These are phyloP conservation scores for Gymnogyps californianus DNA, from an alignment of 2,113 vertebrate species.

Conservation along the genomic window DNA sequence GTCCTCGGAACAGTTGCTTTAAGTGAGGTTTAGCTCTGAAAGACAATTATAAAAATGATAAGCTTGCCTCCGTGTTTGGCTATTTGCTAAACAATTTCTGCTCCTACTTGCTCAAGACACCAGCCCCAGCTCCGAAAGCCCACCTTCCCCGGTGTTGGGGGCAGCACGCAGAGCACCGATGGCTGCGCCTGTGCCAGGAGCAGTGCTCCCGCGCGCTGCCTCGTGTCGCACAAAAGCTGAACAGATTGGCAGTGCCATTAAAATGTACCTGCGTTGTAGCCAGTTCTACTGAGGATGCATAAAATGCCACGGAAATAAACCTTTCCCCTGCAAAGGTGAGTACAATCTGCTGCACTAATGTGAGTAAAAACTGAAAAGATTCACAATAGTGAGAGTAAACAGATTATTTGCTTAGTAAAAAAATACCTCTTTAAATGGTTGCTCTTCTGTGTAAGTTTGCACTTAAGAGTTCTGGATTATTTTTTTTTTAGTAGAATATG, in stretches of 20 bases:
- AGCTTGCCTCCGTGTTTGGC: neutral
- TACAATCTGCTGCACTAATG: neutral
- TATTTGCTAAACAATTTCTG: neutral
- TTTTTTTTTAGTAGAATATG: neutral
- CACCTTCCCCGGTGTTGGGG: rapidly evolving
- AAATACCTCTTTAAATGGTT: neutral
- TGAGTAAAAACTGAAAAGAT: neutral
- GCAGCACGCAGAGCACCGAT: rapidly evolving
- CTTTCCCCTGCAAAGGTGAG: neutral
- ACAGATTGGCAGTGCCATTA: neutral
- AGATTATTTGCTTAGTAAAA: neutral
- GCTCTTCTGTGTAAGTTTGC: neutral
- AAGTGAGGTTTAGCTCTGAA: neutral
- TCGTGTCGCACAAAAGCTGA: neutral
- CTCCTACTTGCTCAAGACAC: neutral
- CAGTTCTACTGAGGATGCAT: neutral
- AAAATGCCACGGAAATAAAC: neutral
- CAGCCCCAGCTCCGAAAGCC: neutral
- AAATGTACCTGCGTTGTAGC: neutral
- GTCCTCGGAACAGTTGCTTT: neutral
- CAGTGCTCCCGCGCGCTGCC: neutral
- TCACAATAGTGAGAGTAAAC: neutral
- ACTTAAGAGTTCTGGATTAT: neutral
- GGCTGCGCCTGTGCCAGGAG: neutral
- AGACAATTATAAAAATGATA: neutral